These are phyloP conservation scores for Penaeus monodon DNA, from an alignment of 2,888 invertebrate genomes.

Conservation along the genomic window DNA sequence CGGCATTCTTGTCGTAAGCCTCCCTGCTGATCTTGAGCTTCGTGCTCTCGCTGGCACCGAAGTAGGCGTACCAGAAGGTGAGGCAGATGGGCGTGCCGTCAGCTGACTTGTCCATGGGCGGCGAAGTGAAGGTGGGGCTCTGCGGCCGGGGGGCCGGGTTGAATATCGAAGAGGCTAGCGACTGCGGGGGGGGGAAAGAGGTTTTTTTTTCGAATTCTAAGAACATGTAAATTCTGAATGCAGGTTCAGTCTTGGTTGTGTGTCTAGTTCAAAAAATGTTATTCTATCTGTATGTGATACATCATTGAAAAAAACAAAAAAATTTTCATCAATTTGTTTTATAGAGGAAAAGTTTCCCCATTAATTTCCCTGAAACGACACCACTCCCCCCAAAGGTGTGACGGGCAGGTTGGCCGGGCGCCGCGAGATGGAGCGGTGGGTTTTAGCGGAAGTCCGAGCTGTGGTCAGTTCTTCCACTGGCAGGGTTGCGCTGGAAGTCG, in stretches of 20 bases:
- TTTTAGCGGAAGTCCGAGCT: slow-evolving; percentile 72
- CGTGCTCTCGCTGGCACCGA: slow-evolving; percentile 50
- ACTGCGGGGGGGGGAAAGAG: slow-evolving; percentile 65
- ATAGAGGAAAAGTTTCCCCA: too few relatives aligned
- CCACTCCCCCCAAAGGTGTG: slow-evolving; percentile 74
- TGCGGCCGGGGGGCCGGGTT: slow-evolving; percentile 69
- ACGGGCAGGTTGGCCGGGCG: slow-evolving; percentile 74
- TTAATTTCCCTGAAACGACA: background rate
- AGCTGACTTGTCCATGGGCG: slow-evolving; percentile 66
- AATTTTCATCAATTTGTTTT: too few relatives aligned
- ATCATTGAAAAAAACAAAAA: too few relatives aligned
- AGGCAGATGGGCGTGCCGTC: slow-evolving; percentile 71
- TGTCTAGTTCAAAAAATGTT: too few relatives aligned
- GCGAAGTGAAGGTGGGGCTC: slow-evolving; percentile 37
- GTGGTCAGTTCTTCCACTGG: slow-evolving; percentile 73
- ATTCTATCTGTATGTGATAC: too few relatives aligned
- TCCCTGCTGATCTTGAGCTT: slow-evolving; percentile 53
- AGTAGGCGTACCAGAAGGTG: slow-evolving; percentile 72
- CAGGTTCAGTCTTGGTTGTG: too few relatives aligned
- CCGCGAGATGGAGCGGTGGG: slow-evolving; percentile 73
- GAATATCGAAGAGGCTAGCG: slow-evolving; percentile 76
- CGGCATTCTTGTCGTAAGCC: slow-evolving; percentile 59
- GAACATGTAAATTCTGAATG: too few relatives aligned
- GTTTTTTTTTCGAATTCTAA: too few relatives aligned
- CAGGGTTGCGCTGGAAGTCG: slow-evolving; percentile 75